Evolutionary conservation across 1,140 invertebrate genomes (phyloP), one percentile per base, ranked within the genome.

Genomic region (Drosophila ananassae): DNA sequence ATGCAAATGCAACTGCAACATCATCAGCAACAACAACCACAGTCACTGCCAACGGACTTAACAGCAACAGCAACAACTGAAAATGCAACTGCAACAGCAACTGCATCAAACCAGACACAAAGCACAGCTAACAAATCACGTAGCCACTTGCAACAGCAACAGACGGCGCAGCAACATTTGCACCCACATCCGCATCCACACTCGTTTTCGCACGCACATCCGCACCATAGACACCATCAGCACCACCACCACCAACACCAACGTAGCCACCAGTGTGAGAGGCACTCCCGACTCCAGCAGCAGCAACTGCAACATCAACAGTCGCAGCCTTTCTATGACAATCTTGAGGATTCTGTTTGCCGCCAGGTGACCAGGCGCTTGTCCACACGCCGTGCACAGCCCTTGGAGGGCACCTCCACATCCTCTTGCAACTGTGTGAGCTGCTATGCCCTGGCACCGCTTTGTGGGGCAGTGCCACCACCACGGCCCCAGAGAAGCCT

Each of bases 11-110:
- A 78, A 53, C 34, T 41, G 28, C 72, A 54, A 25, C 79, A 78
- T 57, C 73, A 58, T 39, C 68, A 66, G 52, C 63, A 64, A 25
- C 64, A 57, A 63, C 66, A 85, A 89, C 83, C 84, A 89, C 82
- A 83, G 60, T 87, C 82, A 87, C 79, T 89, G 79, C 87, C 85
- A 80, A 89, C 80, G 73, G 81, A 85, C 75, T 58, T 89, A 71
- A 85, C 74, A 77, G 66, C 73, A 67, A 64, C 73, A 63, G 13
- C 73, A 63, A 64, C 73, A 60, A 73, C 60, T 13, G 56, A 54
- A 60, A 82, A 56, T 25, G 56, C 68, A 67, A 82, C 71, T 41
- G 73, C 46, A 68, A 50, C 81, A 77, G 77, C 78, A 74, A 79
- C 80, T 62, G 56, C 68, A 71, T 55, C 63, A 37, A 66, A 39